Base-by-base conservation (phyloP, 1,140 invertebrate genomes). In the Nebria ingens region DNA sequence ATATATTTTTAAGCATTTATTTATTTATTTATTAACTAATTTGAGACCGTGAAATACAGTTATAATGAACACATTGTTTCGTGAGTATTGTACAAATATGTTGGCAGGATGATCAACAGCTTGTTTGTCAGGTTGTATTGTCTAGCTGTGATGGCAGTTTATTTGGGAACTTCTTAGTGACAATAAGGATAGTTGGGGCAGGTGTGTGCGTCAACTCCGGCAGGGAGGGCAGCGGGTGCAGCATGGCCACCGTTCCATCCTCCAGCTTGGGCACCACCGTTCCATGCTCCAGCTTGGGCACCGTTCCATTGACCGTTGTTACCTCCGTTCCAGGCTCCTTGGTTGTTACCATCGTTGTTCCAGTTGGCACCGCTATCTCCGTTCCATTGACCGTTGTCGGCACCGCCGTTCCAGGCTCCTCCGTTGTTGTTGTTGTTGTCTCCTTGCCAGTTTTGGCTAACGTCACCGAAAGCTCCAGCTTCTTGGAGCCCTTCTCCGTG, bases 181-280 rank as follows among this genome's bases (percentile, higher is more conserved):
- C 77, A 79, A 73, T 74, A 80, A 1, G 78, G 77, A 65, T 79
- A 79, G 73, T 79, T 80, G 57, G 77, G 77, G 67, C 77, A 80
- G 34, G 71, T 65, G 4, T 76, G 71, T 1, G 77, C 67, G 58
- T 72, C 71, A 56, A 78, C 70, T 61, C 73, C 73, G 38, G 77
- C 77, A 2, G 77, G 77, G 60, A 76, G 76, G 56, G 70, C 68
- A 21, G 66, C 65, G 13, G 68, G 71, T 11, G 53, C 56, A 25
- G 53, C 23, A 25, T 49, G 55, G 38, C 40, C 51, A 19, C 21
- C 52, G 21, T 54, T 56, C 54, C 58, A 60, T 12, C 57, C 60
- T 55, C 60, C 60, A 52, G 52, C 56, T 58, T 58, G 57, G n/a
- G 51, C 56, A 45, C 40, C 40, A 21, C 12, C 40, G 29, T 51